A percentile compares a stretch with the other conserved stretches of the same genome.
These are phyloP conservation scores for Trichonephila clavata DNA, from an alignment of 1,140 invertebrate genomes.

Conservation along the genomic window DNA sequence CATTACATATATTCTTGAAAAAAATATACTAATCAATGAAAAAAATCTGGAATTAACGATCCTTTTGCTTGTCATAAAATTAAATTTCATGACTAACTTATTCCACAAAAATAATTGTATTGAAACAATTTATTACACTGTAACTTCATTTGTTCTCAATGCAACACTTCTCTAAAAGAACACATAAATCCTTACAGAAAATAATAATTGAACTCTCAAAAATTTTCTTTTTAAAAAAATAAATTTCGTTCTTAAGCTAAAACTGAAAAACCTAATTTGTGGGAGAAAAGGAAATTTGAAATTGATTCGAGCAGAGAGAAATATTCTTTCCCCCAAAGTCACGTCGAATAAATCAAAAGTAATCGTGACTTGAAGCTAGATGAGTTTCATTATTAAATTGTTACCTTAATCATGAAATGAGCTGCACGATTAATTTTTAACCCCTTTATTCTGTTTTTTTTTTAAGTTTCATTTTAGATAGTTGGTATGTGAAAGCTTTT, in stretches of 20 bases:
- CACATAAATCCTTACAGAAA: neutral
- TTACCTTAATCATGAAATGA: constrained; percentile 68
- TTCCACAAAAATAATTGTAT: too few species aligned
- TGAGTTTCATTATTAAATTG: constrained; percentile 64
- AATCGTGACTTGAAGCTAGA: constrained; percentile 60
- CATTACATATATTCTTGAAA: too few species aligned
- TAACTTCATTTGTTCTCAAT: too few species aligned
- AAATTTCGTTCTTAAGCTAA: neutral
- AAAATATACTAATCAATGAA: too few species aligned
- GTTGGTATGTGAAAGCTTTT: too few species aligned
- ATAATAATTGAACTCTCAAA: neutral
- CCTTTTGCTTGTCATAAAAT: too few species aligned
- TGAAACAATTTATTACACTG: too few species aligned
- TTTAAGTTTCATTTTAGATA: constrained; percentile 15
- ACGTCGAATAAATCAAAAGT: constrained; percentile 61
- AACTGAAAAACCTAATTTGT: constrained; percentile 7
- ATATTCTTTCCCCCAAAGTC: constrained; percentile 31
- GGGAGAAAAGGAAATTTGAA: constrained; percentile 35
- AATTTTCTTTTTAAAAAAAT: neutral
- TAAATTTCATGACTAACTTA: too few species aligned
- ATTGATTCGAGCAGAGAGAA: constrained; percentile 32
- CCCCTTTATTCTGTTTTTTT: constrained; percentile 13
- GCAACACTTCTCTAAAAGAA: too few species aligned
- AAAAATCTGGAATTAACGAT: too few species aligned
- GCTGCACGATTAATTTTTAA: constrained; percentile 30